Percentiles rank a stretch among this genome's conserved stretches.
These are phyloP conservation scores for Otolemur garnettii DNA, from an alignment of 2,113 vertebrate species.

Conservation along the genomic window DNA sequence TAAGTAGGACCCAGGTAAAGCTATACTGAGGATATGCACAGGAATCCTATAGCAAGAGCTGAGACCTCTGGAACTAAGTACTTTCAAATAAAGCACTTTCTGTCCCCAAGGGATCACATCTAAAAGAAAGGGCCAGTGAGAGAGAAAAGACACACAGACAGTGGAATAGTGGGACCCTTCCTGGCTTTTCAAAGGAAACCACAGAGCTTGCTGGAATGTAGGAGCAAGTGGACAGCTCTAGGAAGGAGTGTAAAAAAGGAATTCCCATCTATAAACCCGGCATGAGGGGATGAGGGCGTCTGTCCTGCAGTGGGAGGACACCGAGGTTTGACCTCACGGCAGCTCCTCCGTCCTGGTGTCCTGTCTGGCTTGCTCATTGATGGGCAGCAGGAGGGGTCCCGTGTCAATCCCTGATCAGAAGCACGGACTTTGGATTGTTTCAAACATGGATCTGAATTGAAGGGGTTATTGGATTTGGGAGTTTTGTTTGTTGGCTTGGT, in stretches of 20 bases:
- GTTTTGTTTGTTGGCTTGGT: not conserved
- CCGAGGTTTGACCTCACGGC: not conserved
- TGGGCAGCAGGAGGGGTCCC: fast-evolving
- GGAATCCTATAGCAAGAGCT: not conserved
- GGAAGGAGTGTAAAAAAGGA: not conserved
- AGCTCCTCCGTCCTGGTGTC: not conserved
- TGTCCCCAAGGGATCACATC: not conserved
- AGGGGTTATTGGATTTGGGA: conserved; percentile 15
- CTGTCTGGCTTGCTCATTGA: not conserved
- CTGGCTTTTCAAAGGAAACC: not conserved
- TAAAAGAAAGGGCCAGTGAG: not conserved
- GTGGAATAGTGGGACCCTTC: not conserved
- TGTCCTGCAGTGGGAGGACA: fast-evolving
- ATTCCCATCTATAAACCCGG: not conserved
- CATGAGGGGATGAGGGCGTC: not conserved
- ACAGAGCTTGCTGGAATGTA: not conserved
- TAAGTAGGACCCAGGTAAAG: not conserved
- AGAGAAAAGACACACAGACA: not conserved
- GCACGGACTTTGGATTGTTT: conserved; percentile 46
- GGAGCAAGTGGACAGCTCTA: not conserved
- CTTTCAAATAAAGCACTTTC: too few relatives aligned
- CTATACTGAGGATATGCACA: fast-evolving
- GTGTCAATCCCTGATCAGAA: not conserved
- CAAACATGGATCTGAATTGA: not conserved
- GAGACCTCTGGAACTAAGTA: not conserved